Evolutionary conservation across 2,888 invertebrate species (phyloP).

Genomic region (Willowsia nigromaculata): DNA sequence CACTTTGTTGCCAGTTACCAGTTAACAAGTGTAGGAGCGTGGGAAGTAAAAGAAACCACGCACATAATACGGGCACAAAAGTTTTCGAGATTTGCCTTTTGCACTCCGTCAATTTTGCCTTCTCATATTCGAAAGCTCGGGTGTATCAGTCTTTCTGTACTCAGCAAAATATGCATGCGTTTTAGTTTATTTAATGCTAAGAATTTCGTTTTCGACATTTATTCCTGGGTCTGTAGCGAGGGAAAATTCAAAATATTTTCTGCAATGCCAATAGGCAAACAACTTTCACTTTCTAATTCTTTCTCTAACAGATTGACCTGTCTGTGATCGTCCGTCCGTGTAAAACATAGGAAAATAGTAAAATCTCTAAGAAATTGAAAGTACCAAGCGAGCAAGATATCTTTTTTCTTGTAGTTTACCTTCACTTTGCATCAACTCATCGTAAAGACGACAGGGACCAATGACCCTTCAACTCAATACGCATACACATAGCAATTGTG

Average conservation of each 20-base stretch:
- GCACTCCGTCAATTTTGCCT: neutral
- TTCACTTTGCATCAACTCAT: neutral
- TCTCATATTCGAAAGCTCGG: neutral
- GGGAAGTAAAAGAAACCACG: neutral
- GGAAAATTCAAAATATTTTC: neutral
- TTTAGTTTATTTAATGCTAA: neutral
- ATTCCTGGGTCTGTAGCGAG: neutral
- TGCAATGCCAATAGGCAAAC: neutral
- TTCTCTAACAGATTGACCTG: neutral
- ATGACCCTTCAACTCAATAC: neutral
- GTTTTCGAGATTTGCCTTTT: neutral
- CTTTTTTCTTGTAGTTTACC: neutral
- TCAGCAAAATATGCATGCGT: neutral
- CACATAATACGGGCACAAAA: neutral
- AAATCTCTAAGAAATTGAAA: neutral
- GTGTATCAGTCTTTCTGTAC: neutral
- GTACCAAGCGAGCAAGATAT: neutral
- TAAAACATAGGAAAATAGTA: neutral
- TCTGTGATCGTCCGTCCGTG: neutral
- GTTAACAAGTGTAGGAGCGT: neutral
- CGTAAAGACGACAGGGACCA: neutral
- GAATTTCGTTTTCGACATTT: neutral
- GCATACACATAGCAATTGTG: neutral
- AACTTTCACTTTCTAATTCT: neutral
- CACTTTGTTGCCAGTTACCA: conserved; percentile 16